Percentiles rank a stretch among this genome's conserved stretches.
phyloP scores from a whole-genome alignment of 2,797 vertebrate species.

The Merluccius polli region DNA sequence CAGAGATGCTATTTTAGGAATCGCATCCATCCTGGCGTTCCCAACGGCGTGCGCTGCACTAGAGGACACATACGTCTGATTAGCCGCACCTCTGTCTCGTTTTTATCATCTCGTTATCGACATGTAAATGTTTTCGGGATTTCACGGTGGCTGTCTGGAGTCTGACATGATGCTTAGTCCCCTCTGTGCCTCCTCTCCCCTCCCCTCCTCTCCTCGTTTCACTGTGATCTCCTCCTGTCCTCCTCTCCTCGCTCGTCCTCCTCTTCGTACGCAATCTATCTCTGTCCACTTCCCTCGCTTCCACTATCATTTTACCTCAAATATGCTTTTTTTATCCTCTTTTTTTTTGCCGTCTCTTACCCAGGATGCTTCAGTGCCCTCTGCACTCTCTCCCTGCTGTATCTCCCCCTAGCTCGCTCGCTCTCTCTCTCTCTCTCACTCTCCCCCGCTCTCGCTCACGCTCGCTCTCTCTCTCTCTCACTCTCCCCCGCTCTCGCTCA shows the following conservation, averaged over 20 bases:
- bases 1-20: neutral
- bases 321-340: neutral
- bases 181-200: neutral
- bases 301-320: constrained; percentile 1
- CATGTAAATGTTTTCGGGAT: neutral
- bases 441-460: no score
- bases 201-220: neutral
- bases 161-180: neutral
- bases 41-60: neutral
- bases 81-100: neutral
- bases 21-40: neutral
- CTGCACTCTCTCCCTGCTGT: constrained; percentile 7
- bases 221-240: neutral
- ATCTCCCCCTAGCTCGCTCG: neutral
- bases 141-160: neutral
- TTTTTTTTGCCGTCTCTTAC: constrained; percentile 8
- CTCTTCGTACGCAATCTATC: neutral
- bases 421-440: neutral
- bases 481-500: no score
- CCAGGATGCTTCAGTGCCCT: neutral
- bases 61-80: neutral
- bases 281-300: neutral
- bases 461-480: neutral
- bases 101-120: neutral
- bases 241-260: neutral